Conservation (phyloP, 2,888 invertebrate species). For the Chymomyza amoena region DNA sequence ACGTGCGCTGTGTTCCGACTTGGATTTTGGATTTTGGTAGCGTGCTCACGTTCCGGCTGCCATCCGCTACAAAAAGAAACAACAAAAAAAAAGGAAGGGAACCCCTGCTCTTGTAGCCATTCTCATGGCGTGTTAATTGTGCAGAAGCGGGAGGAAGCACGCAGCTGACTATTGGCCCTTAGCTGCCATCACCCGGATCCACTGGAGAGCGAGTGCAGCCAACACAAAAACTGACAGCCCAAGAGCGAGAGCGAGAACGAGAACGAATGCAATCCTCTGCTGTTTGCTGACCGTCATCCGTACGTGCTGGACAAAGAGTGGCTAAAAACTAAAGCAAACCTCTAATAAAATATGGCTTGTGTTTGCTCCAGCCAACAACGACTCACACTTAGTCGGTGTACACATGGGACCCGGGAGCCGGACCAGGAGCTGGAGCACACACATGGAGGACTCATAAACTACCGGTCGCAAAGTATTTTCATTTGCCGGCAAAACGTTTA, state of each 20-base stretch:
- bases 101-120: not conserved
- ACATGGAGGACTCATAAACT: conserved; percentile 1
- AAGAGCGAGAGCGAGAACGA: not conserved
- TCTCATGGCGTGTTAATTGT: conserved; percentile 53
- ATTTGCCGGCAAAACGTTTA: conserved; percentile 53
- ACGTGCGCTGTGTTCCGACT: conserved; percentile 45
- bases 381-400: not conserved
- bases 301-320: not conserved
- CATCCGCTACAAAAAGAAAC: conserved; percentile 18
- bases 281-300: not conserved
- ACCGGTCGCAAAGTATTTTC: conserved; percentile 33
- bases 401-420: not conserved
- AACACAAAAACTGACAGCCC: not conserved
- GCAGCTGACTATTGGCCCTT: conserved; percentile 35
- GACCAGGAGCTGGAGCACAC: not conserved
- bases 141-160: conserved; percentile 34
- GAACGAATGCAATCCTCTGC: not conserved
- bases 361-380: conserved; percentile 10
- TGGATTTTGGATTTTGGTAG: conserved; percentile 41
- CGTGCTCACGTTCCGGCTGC: conserved; percentile 55
- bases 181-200: not conserved
- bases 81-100: too few species aligned
- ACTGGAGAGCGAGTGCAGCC: not conserved
- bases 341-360: conserved; percentile 53
- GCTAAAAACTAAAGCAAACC: conserved; percentile 24